Percentiles rank a stretch among this genome's conserved stretches.
These are phyloP conservation scores for Cylas formicarius DNA, from an alignment of 1,140 invertebrate species.

Conservation along the genomic window DNA sequence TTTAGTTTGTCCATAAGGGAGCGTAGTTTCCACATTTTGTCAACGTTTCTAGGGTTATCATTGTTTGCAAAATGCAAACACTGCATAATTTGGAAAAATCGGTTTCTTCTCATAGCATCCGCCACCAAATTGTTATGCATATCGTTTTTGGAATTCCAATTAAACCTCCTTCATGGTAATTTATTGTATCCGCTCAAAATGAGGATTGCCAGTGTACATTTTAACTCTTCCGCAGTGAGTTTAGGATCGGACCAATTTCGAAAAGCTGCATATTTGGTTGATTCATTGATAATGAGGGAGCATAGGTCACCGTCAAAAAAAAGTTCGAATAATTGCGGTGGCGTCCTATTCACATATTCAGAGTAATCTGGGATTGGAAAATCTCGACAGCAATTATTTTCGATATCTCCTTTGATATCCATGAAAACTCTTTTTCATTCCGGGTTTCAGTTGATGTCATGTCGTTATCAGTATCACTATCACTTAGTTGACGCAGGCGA, in stretches of 20 bases:
- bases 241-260: too few species aligned
- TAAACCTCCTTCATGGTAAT: conserved; percentile 13
- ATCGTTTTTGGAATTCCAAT: conserved; percentile 20
- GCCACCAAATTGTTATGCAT: conserved; percentile 13
- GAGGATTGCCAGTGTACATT: conserved; percentile 21
- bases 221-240: conserved; percentile 16
- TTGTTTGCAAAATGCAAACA: conserved; percentile 22
- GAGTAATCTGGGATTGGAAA: neutral
- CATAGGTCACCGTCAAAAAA: too few species aligned
- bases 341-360: too few species aligned
- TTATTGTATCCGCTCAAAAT: conserved; percentile 20
- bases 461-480: too few species aligned
- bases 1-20: conserved; percentile 20
- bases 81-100: conserved; percentile 19
- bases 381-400: conserved; percentile 1
- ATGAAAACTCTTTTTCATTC: neutral
- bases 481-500: neutral
- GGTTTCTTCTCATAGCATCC: conserved; percentile 16
- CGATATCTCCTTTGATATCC: neutral
- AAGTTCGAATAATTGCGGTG: conserved; percentile 3
- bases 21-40: conserved; percentile 24
- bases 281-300: too few species aligned
- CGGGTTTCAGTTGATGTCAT: neutral
- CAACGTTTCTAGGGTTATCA: conserved; percentile 6
- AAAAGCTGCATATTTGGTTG: too few species aligned